A percentile compares a stretch with the other conserved stretches of the same genome.
Evolutionary conservation across 2,888 invertebrate species (phyloP).

Genomic region (Tenthredo livida): DNA sequence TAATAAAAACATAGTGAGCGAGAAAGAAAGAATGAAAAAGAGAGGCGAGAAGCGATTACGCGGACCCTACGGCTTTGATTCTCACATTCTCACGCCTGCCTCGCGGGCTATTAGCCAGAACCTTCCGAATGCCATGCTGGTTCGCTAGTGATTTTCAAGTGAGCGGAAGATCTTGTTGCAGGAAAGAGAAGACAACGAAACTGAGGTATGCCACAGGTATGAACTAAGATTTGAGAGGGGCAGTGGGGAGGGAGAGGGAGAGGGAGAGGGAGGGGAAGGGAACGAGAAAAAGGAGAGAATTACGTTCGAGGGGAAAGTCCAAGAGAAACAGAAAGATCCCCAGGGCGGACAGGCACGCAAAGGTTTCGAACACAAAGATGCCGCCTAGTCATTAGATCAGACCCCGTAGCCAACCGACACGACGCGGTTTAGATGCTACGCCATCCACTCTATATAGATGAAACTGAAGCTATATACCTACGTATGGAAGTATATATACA

Average conservation of each 20-base stretch:
- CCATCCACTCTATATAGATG: conserved; percentile 27
- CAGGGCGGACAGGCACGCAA: conserved; percentile 61
- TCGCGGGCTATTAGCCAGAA: conserved; percentile 26
- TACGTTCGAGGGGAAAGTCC: conserved; percentile 28
- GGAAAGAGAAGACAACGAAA: conserved; percentile 45
- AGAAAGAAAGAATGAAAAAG: conserved; percentile 30
- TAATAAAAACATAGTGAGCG: not conserved
- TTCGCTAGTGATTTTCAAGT: conserved; percentile 42
- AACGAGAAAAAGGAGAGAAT: conserved; percentile 46
- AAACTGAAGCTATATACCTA: not conserved
- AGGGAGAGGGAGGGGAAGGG: conserved; percentile 51
- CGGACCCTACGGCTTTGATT: conserved; percentile 24
- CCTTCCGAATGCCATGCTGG: conserved; percentile 21
- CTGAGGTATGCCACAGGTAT: conserved; percentile 29
- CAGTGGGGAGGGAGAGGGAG: conserved; percentile 32
- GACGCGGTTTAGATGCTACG: conserved; percentile 27
- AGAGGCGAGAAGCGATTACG: conserved; percentile 42
- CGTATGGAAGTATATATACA: not conserved
- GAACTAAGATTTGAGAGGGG: conserved; percentile 6
- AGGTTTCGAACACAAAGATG: conserved; percentile 61
- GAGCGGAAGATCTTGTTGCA: conserved; percentile 43
- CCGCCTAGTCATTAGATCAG: conserved; percentile 65
- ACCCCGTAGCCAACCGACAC: conserved; percentile 33
- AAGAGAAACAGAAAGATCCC: conserved; percentile 51
- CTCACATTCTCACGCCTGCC: conserved; percentile 32